Conservation (phyloP, 2,797 vertebrate genomes). For the Myoxocephalus aenaeus region DNA sequence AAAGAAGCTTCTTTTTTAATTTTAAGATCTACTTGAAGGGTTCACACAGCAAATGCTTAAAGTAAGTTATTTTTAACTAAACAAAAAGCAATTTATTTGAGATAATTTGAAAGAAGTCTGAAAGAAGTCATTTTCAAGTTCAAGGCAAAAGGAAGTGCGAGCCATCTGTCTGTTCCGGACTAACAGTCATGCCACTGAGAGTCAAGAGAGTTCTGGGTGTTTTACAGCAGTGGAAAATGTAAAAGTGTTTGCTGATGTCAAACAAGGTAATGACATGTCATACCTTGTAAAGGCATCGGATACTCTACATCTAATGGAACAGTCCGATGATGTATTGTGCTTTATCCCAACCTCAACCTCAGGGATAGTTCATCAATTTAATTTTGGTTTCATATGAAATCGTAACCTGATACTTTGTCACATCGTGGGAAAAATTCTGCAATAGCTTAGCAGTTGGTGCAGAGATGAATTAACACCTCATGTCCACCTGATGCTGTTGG, state of each 20-base stretch:
- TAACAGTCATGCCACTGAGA: slow-evolving; percentile 3
- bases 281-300: neutral
- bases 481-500: neutral
- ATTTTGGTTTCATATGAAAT: neutral
- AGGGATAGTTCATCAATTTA: slow-evolving; percentile 2
- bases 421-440: neutral
- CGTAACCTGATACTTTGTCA: neutral
- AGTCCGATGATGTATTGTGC: neutral
- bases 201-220: slow-evolving; percentile 1
- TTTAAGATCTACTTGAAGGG: neutral
- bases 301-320: neutral
- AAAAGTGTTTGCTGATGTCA: slow-evolving; percentile 16
- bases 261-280: slow-evolving; percentile 4
- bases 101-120: neutral
- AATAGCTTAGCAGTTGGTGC: slow-evolving; percentile 1
- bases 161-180: slow-evolving; percentile 1
- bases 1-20: neutral
- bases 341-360: neutral
- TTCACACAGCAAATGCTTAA: neutral
- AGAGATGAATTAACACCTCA: neutral
- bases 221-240: neutral
- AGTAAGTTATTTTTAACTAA: slow-evolving; percentile 3
- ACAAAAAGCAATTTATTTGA: neutral
- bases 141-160: slow-evolving; percentile 20
- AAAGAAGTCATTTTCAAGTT: slow-evolving; percentile 14